Base-by-base conservation (phyloP, 2,113 vertebrate species). In the Aphelocoma coerulescens region DNA sequence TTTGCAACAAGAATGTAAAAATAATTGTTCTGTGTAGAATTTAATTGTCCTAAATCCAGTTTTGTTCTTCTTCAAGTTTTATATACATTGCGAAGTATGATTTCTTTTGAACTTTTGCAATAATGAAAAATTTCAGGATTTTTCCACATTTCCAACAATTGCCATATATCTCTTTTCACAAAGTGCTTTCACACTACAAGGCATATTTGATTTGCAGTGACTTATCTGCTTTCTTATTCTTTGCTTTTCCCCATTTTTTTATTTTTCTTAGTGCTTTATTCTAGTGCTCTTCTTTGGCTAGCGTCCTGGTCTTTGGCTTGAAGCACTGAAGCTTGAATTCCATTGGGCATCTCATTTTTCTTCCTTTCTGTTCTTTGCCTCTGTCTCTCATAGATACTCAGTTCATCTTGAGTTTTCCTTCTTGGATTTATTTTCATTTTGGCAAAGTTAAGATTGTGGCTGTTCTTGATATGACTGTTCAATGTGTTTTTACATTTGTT, bases 401-500 rank as follows among this genome's bases (percentile, higher is more conserved):
- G 18, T 79, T 88, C 35, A 51, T 86, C 51, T 46, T 57, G 39
- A 63, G 74, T 67, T 86, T 81, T 88, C 19, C 85, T 83, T 66
- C 57, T 92, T 59, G 30, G 63, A 66, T 91, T 95, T 80, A 81
- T 81, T 95, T 95, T 66, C 55, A 75, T 28, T 81, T 92, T 96
- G 96, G 85, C 94, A 95, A 92, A 80, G 49, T 68, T 90, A 72
- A 54, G 43, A 81, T 59, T 82, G 48, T 91, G 57, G 57, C 24
- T 93, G 72, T 71, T 88, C 68, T 92, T 92, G 51, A 88, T 86
- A 69, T 23, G 67, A 58, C 92, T 90, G 67, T 73, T 94, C 71
- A 73, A 13, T 76, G 78, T 91, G 73, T 44, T 93, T 94, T 93
- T 86, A 69, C 46, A 77, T 92, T 95, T 93, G 35, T 96, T 94